A percentile compares a stretch with the other conserved stretches of the same genome.
Conservation (phyloP, 2,797 vertebrate genomes). For the Liasis olivaceus region DNA sequence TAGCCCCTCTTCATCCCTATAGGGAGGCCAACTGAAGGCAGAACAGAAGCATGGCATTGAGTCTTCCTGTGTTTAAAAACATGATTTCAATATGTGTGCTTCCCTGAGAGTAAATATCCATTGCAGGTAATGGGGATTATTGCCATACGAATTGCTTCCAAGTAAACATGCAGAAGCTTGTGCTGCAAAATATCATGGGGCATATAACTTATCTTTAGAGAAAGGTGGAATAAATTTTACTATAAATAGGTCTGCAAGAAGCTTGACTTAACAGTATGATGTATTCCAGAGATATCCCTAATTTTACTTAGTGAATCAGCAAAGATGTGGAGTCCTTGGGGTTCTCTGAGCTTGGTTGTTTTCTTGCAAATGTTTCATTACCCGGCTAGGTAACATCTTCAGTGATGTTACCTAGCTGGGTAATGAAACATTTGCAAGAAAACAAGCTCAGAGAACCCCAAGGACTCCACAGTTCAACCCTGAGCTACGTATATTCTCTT, state of each 20-base stretch:
- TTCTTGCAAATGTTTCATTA: too few species aligned
- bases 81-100: neutral
- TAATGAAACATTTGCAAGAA: too few species aligned
- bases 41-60: neutral
- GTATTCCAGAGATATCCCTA: neutral
- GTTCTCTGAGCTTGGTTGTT: too few species aligned
- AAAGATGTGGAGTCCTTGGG: neutral
- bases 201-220: neutral
- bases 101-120: neutral
- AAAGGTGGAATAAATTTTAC: neutral
- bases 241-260: neutral
- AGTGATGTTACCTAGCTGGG: too few species aligned
- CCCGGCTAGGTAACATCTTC: too few species aligned
- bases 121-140: neutral
- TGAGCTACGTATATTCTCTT: too few species aligned
- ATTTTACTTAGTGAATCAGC: neutral
- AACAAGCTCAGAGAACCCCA: too few species aligned
- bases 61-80: neutral
- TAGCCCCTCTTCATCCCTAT: neutral
- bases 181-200: neutral
- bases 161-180: neutral
- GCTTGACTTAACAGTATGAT: neutral
- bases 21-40: neutral
- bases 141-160: neutral
- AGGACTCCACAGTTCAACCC: too few species aligned